These are phyloP conservation scores for Craniophora ligustri DNA, from an alignment of 2,888 invertebrate species.

Conservation along the genomic window DNA sequence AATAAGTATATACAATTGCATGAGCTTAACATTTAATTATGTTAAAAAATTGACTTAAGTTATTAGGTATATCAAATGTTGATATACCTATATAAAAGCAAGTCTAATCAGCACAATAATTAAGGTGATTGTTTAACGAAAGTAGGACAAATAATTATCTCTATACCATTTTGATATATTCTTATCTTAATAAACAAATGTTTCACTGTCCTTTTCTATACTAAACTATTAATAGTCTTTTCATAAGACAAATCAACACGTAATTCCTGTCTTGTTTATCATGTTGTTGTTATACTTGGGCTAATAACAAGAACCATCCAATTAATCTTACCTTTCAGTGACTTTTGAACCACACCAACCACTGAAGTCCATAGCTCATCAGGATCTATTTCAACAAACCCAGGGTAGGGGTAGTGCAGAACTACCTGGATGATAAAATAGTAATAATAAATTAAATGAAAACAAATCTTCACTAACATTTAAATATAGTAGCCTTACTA, in stretches of 20 bases:
- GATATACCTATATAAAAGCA: background rate
- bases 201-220: background rate
- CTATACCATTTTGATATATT: no score
- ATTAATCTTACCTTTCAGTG: constrained; percentile 89
- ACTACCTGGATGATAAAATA: constrained; percentile 89
- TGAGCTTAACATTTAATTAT: background rate
- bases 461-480: background rate
- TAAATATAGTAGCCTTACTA: no score
- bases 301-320: background rate
- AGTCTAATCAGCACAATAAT: background rate
- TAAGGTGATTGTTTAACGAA: background rate
- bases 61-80: no score
- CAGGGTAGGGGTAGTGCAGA: constrained; percentile 93
- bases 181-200: background rate
- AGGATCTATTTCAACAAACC: constrained; percentile 96
- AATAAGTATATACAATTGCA: no score
- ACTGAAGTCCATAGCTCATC: constrained; percentile 93
- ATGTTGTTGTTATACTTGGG: background rate
- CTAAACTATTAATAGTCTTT: background rate
- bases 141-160: background rate
- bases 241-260: background rate
- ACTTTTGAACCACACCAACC: constrained; percentile 90
- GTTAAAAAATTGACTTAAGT: background rate
- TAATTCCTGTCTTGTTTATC: background rate
- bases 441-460: background rate